Evolutionary conservation across 2,113 vertebrate species (phyloP).

Genomic region (Xenopus borealis): DNA sequence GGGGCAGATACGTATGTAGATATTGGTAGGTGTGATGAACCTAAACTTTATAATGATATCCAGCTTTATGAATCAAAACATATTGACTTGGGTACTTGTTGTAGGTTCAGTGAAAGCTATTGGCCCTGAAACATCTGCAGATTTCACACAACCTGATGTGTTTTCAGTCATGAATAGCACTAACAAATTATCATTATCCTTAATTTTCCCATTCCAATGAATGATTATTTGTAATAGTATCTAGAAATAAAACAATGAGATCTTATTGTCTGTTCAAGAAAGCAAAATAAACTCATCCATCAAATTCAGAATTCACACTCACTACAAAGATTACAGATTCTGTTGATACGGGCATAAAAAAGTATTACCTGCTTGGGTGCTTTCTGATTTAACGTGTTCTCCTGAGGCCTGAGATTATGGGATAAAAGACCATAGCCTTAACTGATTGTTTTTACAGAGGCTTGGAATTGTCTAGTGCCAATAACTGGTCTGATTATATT

Average conservation of each 20-base stretch:
- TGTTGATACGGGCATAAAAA: slow-evolving; percentile 24
- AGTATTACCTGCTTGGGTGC: slow-evolving; percentile 37
- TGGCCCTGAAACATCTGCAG: no score
- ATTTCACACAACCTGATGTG: no score
- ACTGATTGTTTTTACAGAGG: background rate
- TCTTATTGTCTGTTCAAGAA: slow-evolving; percentile 13
- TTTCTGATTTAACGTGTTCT: slow-evolving; percentile 16
- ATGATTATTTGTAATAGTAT: slow-evolving; percentile 35
- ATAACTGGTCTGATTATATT: no score
- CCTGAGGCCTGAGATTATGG: slow-evolving; percentile 7
- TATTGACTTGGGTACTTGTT: no score
- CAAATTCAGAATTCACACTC: slow-evolving; percentile 27
- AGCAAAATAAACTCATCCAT: slow-evolving; percentile 21
- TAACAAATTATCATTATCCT: background rate
- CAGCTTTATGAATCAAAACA: no score
- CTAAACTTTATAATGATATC: no score
- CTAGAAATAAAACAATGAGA: slow-evolving; percentile 10
- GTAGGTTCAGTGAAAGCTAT: no score
- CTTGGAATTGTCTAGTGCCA: no score
- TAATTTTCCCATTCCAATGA: slow-evolving; percentile 15
- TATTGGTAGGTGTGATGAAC: no score
- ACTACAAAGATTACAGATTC: slow-evolving; percentile 24
- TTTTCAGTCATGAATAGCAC: no score
- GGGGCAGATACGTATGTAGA: no score
- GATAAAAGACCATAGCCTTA: background rate